Percentiles rank a stretch among this genome's conserved stretches.
phyloP scores from a whole-genome alignment of 2,888 invertebrate genomes.

The Ochropacha duplaris region DNA sequence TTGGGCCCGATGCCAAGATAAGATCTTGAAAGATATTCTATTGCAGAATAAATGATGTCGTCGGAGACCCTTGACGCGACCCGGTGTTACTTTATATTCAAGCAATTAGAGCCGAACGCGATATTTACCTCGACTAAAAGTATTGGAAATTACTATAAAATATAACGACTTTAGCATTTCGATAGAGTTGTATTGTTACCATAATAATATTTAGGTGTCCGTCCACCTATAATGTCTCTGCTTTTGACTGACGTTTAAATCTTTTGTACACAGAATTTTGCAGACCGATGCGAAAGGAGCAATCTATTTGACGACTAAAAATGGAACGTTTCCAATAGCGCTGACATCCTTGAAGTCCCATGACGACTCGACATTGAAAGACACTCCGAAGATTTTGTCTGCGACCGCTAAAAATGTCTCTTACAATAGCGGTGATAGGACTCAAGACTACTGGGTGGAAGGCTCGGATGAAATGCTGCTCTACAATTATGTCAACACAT shows the following conservation, averaged over 20 bases:
- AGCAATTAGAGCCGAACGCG: conserved; percentile 45
- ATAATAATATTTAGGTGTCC: not conserved
- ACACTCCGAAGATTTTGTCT: conserved; percentile 64
- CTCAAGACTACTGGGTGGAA: conserved; percentile 57
- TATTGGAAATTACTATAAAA: not conserved
- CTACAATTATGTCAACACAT: conserved; percentile 64
- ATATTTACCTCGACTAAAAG: not conserved
- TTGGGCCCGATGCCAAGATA: conserved; percentile 56
- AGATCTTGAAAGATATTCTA: conserved; percentile 37
- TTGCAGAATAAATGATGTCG: conserved; percentile 44
- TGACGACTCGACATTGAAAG: conserved; percentile 55
- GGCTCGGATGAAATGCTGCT: conserved; percentile 56
- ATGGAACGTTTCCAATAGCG: conserved; percentile 80
- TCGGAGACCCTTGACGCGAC: conserved; percentile 31
- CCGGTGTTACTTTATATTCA: conserved; percentile 51
- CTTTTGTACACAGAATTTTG: conserved; percentile 48
- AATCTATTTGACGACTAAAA: conserved; percentile 78
- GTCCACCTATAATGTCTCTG: not conserved
- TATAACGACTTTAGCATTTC: not conserved
- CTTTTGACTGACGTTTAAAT: conserved; percentile 22
- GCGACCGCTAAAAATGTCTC: conserved; percentile 62
- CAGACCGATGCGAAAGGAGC: conserved; percentile 71
- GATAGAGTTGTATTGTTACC: not conserved
- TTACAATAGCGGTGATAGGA: conserved; percentile 37
- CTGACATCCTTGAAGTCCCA: conserved; percentile 65